Conservation (phyloP, 1,140 invertebrate species). For the Pemphigus obesinymphae region DNA sequence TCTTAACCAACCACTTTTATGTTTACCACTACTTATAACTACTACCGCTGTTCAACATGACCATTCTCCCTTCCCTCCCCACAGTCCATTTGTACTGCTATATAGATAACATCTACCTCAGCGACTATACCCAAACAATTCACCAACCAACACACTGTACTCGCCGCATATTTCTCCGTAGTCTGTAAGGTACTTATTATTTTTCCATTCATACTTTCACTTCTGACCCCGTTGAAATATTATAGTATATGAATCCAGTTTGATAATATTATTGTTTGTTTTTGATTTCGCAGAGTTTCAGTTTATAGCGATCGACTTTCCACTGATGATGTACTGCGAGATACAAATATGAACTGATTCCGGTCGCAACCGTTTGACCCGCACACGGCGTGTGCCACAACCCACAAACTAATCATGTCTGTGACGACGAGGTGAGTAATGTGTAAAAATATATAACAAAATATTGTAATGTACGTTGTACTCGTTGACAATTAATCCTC, state of each 20-base stretch:
- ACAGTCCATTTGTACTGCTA: too few species aligned
- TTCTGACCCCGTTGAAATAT: slow-evolving; percentile 13
- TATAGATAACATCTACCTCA: too few species aligned
- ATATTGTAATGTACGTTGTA: too few species aligned
- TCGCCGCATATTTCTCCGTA: too few species aligned
- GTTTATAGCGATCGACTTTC: neutral
- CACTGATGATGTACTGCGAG: too few species aligned
- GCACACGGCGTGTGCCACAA: slow-evolving; percentile 26
- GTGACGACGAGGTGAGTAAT: neutral
- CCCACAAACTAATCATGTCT: neutral
- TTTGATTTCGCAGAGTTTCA: neutral
- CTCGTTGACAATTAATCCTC: too few species aligned
- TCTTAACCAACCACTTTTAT: too few species aligned
- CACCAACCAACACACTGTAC: too few species aligned
- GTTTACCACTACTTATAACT: neutral
- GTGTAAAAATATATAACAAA: neutral
- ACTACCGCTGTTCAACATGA: neutral
- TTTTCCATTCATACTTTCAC: too few species aligned
- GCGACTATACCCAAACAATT: too few species aligned
- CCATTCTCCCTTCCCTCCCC: neutral
- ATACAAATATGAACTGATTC: slow-evolving; percentile 10
- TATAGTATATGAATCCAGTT: too few species aligned
- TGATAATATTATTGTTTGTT: neutral
- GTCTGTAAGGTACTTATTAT: too few species aligned
- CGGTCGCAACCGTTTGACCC: neutral